Base-by-base conservation (phyloP, 2,797 vertebrate genomes). In the Schizopygopsis pylzovi region DNA sequence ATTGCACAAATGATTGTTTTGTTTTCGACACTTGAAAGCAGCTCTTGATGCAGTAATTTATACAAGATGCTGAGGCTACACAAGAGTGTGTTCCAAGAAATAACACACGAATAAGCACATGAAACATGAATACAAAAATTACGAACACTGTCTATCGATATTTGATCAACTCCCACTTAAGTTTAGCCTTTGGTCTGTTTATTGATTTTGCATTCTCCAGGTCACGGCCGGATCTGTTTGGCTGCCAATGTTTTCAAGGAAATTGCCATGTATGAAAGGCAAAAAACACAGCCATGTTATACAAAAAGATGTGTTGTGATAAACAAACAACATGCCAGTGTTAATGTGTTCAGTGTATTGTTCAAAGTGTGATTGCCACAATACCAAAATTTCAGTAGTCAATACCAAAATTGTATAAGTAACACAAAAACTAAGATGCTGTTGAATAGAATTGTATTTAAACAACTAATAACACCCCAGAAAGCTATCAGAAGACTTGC, bases 201-300 rank as follows among this genome's bases (percentile, higher is more conserved):
- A 94, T 94, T 90, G 92, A 94, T 93, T 94, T 92, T 86, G 89
- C 84, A 90, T 92, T 92, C 87, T 92, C 80, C 52, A 28, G 77
- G 80, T 87, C 85, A 70, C 83, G 88, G 91, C 85, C 89, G 89
- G 84, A 92, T 91, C 86, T 89, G 82, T 81, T 85, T 47, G 37
- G n/a, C 41, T 81, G 76, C 83, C n/a, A 88, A 82, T 68, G 28
- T 72, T 73, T 87, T 86, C 39, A 41, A 73, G 59, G 37, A 89
- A 61, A 85, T 71, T 39, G 65, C 33, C 68, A 67, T 56, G 47
- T 18, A 41, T 71, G 49, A 65, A 52, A 25, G 6, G 16, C n/a
- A 70, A 68, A 16, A 65, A 52, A 45, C n/a, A 68, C 4, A 22
- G 37, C 12, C 25, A 63, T 83, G 63, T 49, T 75, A 70, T 33